phyloP scores from a whole-genome alignment of 2,113 vertebrate species.

The Tor tambroides region DNA sequence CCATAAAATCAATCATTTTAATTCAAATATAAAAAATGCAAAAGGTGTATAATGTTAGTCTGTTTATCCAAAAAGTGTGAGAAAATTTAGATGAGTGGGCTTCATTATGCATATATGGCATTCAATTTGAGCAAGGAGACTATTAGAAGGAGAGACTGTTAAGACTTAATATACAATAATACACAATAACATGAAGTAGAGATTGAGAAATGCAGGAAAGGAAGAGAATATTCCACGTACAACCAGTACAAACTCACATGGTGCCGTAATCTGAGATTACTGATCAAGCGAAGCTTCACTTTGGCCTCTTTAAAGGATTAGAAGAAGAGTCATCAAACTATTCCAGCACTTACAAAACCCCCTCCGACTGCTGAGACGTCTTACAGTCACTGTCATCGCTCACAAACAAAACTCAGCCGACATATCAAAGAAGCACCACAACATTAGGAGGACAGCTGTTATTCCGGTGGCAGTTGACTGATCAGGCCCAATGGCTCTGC shows the following conservation, averaged over 20 bases:
- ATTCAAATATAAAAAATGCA: background rate
- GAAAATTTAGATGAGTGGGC: background rate
- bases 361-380: background rate
- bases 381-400: background rate
- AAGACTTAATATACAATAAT: background rate
- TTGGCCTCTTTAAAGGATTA: conserved; percentile 61
- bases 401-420: background rate
- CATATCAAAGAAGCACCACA: background rate
- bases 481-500: conserved; percentile 80
- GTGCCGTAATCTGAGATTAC: conserved; percentile 73
- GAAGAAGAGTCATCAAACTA: conserved; percentile 18
- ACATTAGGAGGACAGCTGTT: conserved; percentile 29
- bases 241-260: background rate
- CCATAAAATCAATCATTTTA: background rate
- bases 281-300: conserved; percentile 59
- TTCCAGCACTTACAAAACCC: conserved; percentile 9
- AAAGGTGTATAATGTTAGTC: background rate
- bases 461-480: background rate
- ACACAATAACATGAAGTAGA: background rate
- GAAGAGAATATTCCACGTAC: conserved; percentile 39
- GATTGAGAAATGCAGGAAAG: background rate
- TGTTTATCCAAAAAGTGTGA: background rate
- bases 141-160: background rate
- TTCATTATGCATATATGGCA: background rate
- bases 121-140: background rate